phyloP scores from a whole-genome alignment of 2,113 vertebrate species.

The Alces alces region DNA sequence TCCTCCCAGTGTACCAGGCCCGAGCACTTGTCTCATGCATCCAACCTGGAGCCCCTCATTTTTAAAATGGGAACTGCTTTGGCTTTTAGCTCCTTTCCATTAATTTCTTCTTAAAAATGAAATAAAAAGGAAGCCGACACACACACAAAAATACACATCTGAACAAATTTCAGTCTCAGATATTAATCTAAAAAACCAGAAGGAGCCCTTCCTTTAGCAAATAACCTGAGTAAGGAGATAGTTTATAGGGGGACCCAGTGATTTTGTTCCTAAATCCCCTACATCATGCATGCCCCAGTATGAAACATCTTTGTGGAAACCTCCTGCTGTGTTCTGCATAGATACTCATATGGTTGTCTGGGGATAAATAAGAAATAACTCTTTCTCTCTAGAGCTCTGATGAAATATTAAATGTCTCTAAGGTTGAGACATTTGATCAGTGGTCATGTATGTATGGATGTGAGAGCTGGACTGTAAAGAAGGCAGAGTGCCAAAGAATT shows the following conservation, averaged over 20 bases:
- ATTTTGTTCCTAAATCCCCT: not conserved
- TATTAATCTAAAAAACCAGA: not conserved
- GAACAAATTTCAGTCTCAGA: constrained; percentile 21
- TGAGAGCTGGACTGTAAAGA: not conserved
- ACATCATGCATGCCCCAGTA: not conserved
- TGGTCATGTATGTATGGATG: not conserved
- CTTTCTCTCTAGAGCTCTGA: not conserved
- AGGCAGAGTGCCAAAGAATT: not conserved
- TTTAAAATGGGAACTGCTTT: constrained; percentile 25
- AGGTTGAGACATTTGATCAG: not conserved
- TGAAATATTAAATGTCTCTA: not conserved
- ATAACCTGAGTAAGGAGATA: not conserved
- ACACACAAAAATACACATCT: not conserved
- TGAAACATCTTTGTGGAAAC: not conserved
- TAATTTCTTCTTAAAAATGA: not conserved
- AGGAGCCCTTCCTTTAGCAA: not conserved
- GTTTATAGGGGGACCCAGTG: not conserved
- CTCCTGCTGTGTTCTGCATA: not conserved
- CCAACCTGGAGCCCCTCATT: not conserved
- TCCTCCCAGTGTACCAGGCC: too few relatives aligned
- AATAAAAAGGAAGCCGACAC: not conserved
- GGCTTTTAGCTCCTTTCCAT: constrained; percentile 20
- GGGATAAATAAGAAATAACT: not conserved
- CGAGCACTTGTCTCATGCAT: too few relatives aligned
- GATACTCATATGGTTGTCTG: not conserved